A percentile compares a stretch with the other conserved stretches of the same genome.
phyloP scores from a whole-genome alignment of 2,113 vertebrate species.

The Capreolus pygargus region DNA sequence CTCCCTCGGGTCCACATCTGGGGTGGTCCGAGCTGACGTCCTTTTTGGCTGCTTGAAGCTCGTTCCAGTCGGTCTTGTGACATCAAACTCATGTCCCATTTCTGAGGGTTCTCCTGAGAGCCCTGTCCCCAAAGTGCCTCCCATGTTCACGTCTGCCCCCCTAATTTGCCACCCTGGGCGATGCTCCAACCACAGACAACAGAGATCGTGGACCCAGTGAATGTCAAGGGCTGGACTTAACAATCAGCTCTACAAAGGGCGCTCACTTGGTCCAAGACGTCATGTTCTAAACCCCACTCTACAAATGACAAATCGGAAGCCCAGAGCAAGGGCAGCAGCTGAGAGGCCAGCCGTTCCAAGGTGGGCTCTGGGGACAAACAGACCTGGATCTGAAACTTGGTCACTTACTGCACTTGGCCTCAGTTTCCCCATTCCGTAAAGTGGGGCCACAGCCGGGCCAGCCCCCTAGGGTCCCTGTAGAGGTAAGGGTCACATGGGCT shows the following conservation, averaged over 20 bases:
- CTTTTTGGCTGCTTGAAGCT: background rate
- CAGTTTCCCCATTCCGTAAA: background rate
- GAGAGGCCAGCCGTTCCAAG: background rate
- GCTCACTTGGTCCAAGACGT: fast-evolving
- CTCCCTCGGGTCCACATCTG: background rate
- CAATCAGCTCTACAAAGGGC: fast-evolving
- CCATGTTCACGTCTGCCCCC: background rate
- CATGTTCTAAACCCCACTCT: background rate
- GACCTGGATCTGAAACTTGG: background rate
- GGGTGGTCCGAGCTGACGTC: background rate
- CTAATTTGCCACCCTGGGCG: fast-evolving
- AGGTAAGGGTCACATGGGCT: background rate
- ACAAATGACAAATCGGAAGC: background rate
- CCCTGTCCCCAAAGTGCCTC: background rate
- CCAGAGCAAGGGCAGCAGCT: background rate
- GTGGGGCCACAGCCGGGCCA: background rate
- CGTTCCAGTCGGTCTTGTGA: background rate
- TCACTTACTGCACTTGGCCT: background rate
- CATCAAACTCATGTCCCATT: background rate
- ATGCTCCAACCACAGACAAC: background rate
- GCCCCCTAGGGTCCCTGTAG: background rate
- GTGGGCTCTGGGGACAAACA: background rate
- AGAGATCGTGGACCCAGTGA: fast-evolving
- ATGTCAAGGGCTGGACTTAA: too few relatives aligned
- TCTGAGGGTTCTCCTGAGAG: background rate